Conservation (phyloP, 1,140 invertebrate species). For the Lepidurus couesii region DNA sequence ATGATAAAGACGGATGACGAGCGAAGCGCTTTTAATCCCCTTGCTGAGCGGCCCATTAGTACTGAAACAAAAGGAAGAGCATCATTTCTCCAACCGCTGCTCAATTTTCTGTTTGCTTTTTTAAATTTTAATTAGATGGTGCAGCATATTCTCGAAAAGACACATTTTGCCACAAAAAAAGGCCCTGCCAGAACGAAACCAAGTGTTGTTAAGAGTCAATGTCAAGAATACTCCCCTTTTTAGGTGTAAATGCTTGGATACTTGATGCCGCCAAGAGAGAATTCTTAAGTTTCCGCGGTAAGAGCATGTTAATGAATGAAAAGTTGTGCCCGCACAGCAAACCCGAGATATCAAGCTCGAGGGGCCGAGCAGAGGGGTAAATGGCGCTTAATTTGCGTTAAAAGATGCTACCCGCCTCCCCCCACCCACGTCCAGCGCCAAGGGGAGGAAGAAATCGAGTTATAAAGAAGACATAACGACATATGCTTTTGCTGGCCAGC, state of each 20-base stretch:
- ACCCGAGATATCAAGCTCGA: neutral
- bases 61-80: neutral
- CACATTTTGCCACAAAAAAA: too few species aligned
- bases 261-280: too few species aligned
- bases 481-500: conserved; percentile 8
- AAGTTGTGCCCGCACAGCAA: neutral
- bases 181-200: too few species aligned
- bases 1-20: neutral
- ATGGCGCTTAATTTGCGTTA: conserved; percentile 11
- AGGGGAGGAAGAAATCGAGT: neutral
- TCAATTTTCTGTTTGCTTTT: too few species aligned
- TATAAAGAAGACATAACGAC: neutral
- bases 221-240: neutral
- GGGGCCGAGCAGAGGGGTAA: neutral
- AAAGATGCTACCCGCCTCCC: neutral
- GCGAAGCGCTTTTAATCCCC: neutral
- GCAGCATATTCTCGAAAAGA: too few species aligned
- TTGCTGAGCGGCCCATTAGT: neutral
- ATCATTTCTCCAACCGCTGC: too few species aligned
- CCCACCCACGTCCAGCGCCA: neutral
- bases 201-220: neutral
- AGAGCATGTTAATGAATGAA: neutral
- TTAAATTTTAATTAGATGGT: too few species aligned
- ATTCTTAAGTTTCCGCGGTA: too few species aligned
- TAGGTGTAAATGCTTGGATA: too few species aligned